Base-by-base conservation (phyloP, 1,140 invertebrate species). In the Drosophila malerkotliana region DNA sequence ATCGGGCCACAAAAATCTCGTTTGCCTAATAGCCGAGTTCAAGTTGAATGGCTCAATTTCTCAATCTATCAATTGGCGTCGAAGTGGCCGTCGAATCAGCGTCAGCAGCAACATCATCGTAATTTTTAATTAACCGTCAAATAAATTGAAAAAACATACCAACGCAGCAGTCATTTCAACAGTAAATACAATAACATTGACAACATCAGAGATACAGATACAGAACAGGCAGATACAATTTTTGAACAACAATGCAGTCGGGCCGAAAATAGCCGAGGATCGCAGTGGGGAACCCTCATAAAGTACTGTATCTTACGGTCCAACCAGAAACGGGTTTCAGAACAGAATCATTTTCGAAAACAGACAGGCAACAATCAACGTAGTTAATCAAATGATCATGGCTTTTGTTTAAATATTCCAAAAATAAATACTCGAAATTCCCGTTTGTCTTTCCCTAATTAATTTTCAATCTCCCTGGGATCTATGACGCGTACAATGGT, bases 11-110 rank as follows among this genome's bases (percentile, higher is more conserved):
- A 88, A 72, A 87, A 87, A 87, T 87, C 83, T 88, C 63, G 83
- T 83, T 88, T 88, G 83, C 79, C 83, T 79, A 88, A 79, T 88
- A 88, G 83, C 83, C 83, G 83, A 88, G 83, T 88, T 89, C 79
- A 88, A 83, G 83, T 88, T 88, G 79, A 88, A 83, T 88, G 84
- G 61, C 72, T 87, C 83, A 87, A 88, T 87, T 62, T 85, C 63
- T 77, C 82, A 85, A 85, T 87, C 61, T 69, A 72, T 41, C 71
- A 78, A 69, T 74, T 76, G 63, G 49, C 55, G 54, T 64, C 32
- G 41, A 39, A 59, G 55, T 77, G 41, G 53, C 56, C 75, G 75
- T 69, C 71, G 62, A 48, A 69, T 74, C 76, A 69, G 48, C 61
- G 59, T 49, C 58, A 57, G 44, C 59, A 69, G 55, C 45, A 55